Conservation (phyloP, 2,888 invertebrate species). For the Anoncus sp. region DNA sequence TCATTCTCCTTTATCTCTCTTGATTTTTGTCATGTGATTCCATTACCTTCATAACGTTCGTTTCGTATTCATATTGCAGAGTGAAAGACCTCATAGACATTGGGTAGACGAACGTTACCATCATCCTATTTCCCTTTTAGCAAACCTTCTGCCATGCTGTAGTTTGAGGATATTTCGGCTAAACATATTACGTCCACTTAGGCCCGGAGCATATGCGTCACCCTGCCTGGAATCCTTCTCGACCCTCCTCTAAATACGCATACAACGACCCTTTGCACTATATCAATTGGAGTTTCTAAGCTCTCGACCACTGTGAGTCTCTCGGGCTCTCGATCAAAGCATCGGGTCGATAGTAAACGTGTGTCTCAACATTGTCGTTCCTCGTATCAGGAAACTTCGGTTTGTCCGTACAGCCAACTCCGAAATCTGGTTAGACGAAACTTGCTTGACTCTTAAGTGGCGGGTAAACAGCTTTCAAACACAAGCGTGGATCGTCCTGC, state of each 20-base stretch:
- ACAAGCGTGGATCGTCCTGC: neutral
- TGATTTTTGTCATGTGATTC: constrained; percentile 29
- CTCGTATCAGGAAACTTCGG: neutral
- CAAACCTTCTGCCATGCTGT: constrained; percentile 58
- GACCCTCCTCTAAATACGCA: constrained; percentile 73
- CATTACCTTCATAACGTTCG: constrained; percentile 13
- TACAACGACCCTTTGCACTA: constrained; percentile 32
- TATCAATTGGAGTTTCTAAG: constrained; percentile 4
- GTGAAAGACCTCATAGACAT: constrained; percentile 36
- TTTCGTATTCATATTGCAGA: constrained; percentile 8
- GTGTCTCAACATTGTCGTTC: constrained; percentile 27
- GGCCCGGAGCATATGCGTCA: constrained; percentile 77
- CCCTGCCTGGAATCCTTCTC: constrained; percentile 40
- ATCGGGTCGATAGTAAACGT: constrained; percentile 28
- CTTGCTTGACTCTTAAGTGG: neutral
- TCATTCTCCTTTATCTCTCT: constrained; percentile 55
- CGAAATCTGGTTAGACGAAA: neutral
- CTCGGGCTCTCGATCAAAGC: constrained; percentile 33
- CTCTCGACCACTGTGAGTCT: constrained; percentile 25
- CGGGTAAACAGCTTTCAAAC: neutral
- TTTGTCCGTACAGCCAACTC: neutral
- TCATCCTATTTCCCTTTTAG: constrained; percentile 35
- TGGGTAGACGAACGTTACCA: constrained; percentile 25
- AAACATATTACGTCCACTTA: constrained; percentile 81
- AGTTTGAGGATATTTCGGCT: constrained; percentile 76